Evolutionary conservation across 1,140 invertebrate species (phyloP), one percentile per base, ranked within the genome.

Genomic region (Chymomyza costata): DNA sequence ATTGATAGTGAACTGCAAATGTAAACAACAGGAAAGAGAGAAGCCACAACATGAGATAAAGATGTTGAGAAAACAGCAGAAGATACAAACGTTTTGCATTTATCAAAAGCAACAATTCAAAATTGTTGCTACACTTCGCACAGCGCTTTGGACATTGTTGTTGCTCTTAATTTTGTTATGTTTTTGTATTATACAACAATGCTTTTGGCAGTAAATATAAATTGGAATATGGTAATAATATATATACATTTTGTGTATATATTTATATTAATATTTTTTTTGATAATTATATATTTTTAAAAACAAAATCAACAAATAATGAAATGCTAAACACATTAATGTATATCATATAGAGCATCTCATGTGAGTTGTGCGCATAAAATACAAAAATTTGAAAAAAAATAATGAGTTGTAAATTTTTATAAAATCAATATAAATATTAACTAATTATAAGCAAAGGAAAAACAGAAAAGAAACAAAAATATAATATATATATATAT

Each of bases 401-500:
- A 54, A 56, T 46, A 64, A 30, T 56, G 25, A 58, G 53, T 37
- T 78, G 57, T 78, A 70, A 16, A 76, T 65, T 78, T 56, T 59
- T 55, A 63, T 66, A 52, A 54, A 52, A 49, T 37, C 52, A 60
- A 57, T 39, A 53, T 35, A 32, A 55, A 60, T 74, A 76, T 74
- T 74, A 76, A 78, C 66, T 76, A 78, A 71, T 78, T 78, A 51
- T 78, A 78, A 67, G 73, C 52, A 38, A 63, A n/a, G n/a, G n/a
- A n/a, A n/a, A n/a, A n/a, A n/a, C n/a, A n/a, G n/a, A n/a, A n/a
- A 48, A 55, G 44, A 50, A 41, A 40, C 52, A 39, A 62, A 28
- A 45, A 70, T 66, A 57, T 63, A 57, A 37, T 44, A 16, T 37
- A 56, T 56, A 37, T 50, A 51, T 43, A 43, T 14, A 30, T 25